A percentile compares a stretch with the other conserved stretches of the same genome.
phyloP scores from a whole-genome alignment of 2,797 vertebrate genomes.

The Macrochelys suwanniensis region DNA sequence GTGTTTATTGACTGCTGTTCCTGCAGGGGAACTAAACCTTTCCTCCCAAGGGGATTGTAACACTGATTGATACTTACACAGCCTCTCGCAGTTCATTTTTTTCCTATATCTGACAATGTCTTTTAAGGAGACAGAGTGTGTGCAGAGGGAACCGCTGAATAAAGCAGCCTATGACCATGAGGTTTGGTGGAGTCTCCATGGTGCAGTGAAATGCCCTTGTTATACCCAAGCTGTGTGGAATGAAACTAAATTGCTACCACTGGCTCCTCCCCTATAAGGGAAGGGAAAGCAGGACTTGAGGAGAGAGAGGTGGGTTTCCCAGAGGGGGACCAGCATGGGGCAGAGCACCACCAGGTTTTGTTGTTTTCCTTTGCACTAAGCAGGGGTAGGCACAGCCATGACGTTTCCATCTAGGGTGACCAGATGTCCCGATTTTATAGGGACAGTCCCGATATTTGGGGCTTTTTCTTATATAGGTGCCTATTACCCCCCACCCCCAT shows the following conservation, averaged over 20 bases:
- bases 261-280: fast-evolving
- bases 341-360: fast-evolving
- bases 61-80: constrained; percentile 43
- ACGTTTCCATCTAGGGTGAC: not conserved
- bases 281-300: fast-evolving
- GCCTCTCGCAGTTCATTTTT: not conserved
- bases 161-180: not conserved
- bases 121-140: not conserved
- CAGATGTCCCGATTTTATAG: no score
- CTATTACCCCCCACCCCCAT: no score
- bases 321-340: fast-evolving
- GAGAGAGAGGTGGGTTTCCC: not conserved
- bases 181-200: not conserved
- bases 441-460: no score
- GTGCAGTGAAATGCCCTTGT: not conserved
- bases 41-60: constrained; percentile 13
- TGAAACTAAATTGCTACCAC: not conserved
- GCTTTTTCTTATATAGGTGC: no score
- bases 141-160: not conserved
- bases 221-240: not conserved
- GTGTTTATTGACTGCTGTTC: constrained; percentile 54
- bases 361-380: fast-evolving
- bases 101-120: not conserved
- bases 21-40: constrained; percentile 37
- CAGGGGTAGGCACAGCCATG: fast-evolving